Evolutionary conservation across 2,888 invertebrate genomes (phyloP), one percentile per base, ranked within the genome.

Genomic region (Synanthedon myopaeformis): DNA sequence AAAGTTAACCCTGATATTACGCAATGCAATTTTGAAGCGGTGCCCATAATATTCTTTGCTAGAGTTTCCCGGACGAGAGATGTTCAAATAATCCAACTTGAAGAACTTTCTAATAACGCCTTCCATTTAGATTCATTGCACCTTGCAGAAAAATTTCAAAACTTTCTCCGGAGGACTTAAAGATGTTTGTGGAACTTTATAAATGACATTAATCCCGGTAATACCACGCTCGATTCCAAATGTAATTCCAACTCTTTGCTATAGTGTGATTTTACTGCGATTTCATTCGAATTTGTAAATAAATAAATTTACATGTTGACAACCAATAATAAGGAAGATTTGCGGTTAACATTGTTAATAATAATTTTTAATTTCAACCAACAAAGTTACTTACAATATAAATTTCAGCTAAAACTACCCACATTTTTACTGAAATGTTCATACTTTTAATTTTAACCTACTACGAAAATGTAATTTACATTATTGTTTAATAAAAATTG

Each of bases 71-170:
- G n/a, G 45, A 14, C 41, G 51, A 51, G 41, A 41, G 52, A 41
- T 45, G 52, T 53, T 57, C 52, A 51, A 62, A 61, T 62, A 80
- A 79, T 78, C 73, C 69, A 59, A 61, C 70, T 71, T 68, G 61
- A 67, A 72, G 72, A 80, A 82, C 72, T 82, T 81, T 76, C 76
- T 79, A 80, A 82, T 81, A 82, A 79, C 76, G 66, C 67, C 66
- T 57, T 67, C 68, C 69, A 66, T 70, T 73, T 75, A 79, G 78
- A 83, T 82, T 79, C 76, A 82, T 80, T 79, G 81, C 81, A 77
- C 72, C 74, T 79, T 72, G 74, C 71, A 74, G 78, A 79, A 79
- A 74, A 73, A 67, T 72, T 74, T 75, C 63, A 66, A 70, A 78
- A 77, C 68, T 80, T 76, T 58, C 61, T 57, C 59, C 60, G 54